Evolutionary conservation across 2,113 vertebrate genomes (phyloP).

Genomic region (Gnathonemus echidnorhynchus): DNA sequence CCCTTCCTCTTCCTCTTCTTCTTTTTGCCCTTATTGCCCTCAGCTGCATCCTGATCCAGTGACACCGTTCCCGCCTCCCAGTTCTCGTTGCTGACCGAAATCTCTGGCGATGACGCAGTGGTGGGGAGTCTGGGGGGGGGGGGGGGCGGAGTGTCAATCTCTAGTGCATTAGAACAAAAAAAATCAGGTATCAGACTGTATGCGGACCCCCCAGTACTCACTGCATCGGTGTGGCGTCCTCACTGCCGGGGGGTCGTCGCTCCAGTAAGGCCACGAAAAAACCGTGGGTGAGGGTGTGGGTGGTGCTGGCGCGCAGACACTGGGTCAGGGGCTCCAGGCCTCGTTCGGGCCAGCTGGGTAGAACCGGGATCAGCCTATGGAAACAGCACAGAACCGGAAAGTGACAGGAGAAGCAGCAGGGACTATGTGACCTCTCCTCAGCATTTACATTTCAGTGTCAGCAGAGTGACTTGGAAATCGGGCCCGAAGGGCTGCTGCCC

Average conservation of each 20-base stretch:
- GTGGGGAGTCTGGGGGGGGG: neutral
- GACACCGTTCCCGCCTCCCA: neutral
- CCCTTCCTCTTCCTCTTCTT: neutral
- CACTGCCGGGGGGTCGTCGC: slow-evolving; percentile 26
- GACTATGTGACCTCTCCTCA: neutral
- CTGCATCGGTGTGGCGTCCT: neutral
- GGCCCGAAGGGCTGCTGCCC: neutral
- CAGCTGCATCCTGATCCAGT: neutral
- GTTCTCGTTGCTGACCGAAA: neutral
- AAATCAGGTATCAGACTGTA: neutral
- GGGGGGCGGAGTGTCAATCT: neutral
- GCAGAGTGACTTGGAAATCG: neutral
- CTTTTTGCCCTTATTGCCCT: neutral
- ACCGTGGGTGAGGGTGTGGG: slow-evolving; percentile 72
- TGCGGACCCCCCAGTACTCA: neutral
- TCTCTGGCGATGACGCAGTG: neutral
- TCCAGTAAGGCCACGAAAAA: slow-evolving; percentile 88
- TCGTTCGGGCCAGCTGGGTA: slow-evolving; percentile 77
- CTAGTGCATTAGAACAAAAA: neutral
- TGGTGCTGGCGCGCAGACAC: slow-evolving; percentile 75
- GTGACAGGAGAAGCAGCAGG: too few species aligned
- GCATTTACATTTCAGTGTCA: neutral
- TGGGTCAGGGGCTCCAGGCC: slow-evolving; percentile 64
- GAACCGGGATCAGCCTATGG: slow-evolving; percentile 63
- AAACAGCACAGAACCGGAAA: neutral